Conservation (phyloP, 2,797 vertebrate species). For the Lepus townsendii region DNA sequence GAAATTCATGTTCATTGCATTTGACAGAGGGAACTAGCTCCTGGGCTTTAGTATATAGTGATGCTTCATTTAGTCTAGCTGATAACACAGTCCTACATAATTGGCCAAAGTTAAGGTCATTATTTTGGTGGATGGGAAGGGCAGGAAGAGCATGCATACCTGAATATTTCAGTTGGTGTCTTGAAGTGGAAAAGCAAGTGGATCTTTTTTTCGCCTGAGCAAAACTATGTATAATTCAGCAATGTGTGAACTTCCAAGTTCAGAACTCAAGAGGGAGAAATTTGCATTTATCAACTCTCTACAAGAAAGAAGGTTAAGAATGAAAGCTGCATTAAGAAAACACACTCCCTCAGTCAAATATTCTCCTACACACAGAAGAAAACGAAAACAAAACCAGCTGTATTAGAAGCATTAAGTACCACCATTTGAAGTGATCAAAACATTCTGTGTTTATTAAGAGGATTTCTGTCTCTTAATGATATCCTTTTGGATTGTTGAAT, state of each 20-base stretch:
- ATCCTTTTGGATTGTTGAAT: neutral
- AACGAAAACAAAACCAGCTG: neutral
- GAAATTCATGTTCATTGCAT: neutral
- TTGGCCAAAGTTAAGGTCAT: neutral
- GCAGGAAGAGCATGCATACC: neutral
- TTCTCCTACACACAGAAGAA: neutral
- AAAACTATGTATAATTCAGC: neutral
- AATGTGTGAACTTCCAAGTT: neutral
- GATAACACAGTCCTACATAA: neutral
- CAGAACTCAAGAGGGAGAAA: slow-evolving; percentile 25
- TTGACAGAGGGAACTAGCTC: neutral
- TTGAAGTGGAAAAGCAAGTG: neutral
- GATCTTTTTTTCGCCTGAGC: neutral
- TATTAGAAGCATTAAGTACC: neutral
- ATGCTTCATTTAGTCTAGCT: neutral
- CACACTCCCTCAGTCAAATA: slow-evolving; percentile 6
- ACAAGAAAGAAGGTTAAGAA: slow-evolving; percentile 16
- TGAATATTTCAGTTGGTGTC: neutral
- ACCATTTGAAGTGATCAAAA: slow-evolving; percentile 48
- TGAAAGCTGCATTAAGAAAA: slow-evolving; percentile 47
- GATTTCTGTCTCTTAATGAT: slow-evolving; percentile 56
- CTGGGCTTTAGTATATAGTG: neutral
- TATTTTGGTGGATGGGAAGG: neutral
- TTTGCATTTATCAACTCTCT: slow-evolving; percentile 57
- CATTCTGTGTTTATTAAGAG: slow-evolving; percentile 33